These are phyloP conservation scores for Eupeodes corollae DNA, from an alignment of 1,140 invertebrate genomes.

Conservation along the genomic window DNA sequence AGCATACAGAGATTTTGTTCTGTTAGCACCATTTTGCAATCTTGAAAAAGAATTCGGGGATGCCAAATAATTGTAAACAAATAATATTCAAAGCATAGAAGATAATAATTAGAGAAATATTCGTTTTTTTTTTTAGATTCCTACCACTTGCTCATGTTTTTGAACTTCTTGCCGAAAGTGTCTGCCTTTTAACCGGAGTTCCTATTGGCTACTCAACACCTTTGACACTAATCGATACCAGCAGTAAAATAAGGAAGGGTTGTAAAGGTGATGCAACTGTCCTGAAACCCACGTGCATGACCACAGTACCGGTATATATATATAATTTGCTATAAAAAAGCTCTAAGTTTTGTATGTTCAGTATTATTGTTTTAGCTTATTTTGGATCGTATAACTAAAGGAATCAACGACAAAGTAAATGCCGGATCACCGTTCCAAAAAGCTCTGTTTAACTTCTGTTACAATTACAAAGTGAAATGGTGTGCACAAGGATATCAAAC, in stretches of 20 bases:
- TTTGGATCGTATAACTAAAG: slow-evolving; percentile 90
- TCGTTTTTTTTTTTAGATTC: slow-evolving; percentile 42
- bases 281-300: slow-evolving; percentile 85
- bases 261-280: slow-evolving; percentile 83
- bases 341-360: not conserved
- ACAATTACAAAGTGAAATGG: slow-evolving; percentile 83
- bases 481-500: slow-evolving; percentile 71
- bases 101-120: not conserved
- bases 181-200: slow-evolving; percentile 70
- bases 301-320: slow-evolving; percentile 79
- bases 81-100: not conserved
- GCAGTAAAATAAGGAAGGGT: slow-evolving; percentile 90
- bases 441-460: slow-evolving; percentile 82
- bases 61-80: too few relatives aligned
- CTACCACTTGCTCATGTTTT: slow-evolving; percentile 95
- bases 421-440: slow-evolving; percentile 61
- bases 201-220: slow-evolving; percentile 94
- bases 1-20: too few relatives aligned
- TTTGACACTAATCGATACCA: slow-evolving; percentile 87
- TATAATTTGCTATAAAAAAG: not conserved
- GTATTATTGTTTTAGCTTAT: slow-evolving; percentile 53
- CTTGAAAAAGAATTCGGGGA: too few relatives aligned
- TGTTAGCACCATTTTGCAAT: too few relatives aligned
- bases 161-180: slow-evolving; percentile 73
- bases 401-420: slow-evolving; percentile 82